Base-by-base conservation (phyloP, 1,140 invertebrate species). In the Megathymus violae region DNA sequence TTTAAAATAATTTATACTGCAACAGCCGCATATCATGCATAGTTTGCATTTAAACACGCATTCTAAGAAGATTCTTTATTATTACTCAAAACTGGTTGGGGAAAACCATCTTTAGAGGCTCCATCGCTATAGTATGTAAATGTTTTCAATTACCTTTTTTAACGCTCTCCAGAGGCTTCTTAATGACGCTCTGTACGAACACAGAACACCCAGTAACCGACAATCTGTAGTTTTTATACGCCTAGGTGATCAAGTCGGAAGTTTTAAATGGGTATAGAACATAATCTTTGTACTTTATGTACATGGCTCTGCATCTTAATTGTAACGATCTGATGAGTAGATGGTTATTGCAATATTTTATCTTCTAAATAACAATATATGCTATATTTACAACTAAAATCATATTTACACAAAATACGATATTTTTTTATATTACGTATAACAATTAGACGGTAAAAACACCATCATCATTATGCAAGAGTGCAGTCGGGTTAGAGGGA, bases 201-300 rank as follows among this genome's bases (percentile, higher is more conserved):
- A 16, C 34, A 38, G 38, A 61, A 63, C 61, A 61, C 19, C 63
- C 54, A 67, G 48, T 70, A 70, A 63, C 48, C 44, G 38, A 66
- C 31, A 47, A 70, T n/a, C 38, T 47, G 54, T 44, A 2, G 40
- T 66, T 67, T 67, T 70, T 70, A 38, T 70, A 36, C 31, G 1
- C 19, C 31, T 47, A 44, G 59, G 67, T 58, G 64, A 71, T 67
- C 59, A 54, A 64, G 69, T 61, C 48, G 44, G 31, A 38, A 67
- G 50, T 52, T 71, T 60, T 64, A 54, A 59, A 67, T 36, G 11
- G 38, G 56, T 46, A 63, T 67, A 67, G 65, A 64, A 44, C 48
- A 16, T 38, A 50, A 14, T 43, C 58, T 68, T 15, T 31, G 22
- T 15, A 22, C 2, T 22, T 22, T 22, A 22, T n/a, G 5, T 62